These are phyloP conservation scores for Cetoscarus ocellatus DNA, from an alignment of 2,797 vertebrate species.

Conservation along the genomic window DNA sequence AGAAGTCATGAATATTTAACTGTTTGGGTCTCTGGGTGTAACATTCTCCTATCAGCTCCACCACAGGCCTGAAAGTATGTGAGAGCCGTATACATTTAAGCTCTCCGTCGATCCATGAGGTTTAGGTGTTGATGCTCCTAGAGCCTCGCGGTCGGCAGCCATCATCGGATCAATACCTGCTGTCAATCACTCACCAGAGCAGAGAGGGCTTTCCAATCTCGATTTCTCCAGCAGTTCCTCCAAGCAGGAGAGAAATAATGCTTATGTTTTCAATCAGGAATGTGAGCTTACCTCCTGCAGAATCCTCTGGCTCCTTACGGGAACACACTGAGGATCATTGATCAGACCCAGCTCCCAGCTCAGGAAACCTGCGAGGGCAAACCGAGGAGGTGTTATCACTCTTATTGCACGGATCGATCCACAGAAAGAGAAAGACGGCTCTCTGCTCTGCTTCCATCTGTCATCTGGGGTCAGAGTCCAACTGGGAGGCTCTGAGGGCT, in stretches of 20 bases:
- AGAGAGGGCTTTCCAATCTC: background rate
- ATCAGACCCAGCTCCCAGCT: slow-evolving; percentile 20
- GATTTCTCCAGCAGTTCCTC: background rate
- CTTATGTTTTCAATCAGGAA: slow-evolving; percentile 3
- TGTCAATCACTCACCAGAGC: slow-evolving; percentile 26
- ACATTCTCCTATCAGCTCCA: background rate
- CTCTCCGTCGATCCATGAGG: slow-evolving; percentile 2
- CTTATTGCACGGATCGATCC: slow-evolving; percentile 62
- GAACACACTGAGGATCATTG: slow-evolving; percentile 19
- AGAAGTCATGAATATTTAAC: background rate
- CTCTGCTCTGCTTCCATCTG: slow-evolving; percentile 32
- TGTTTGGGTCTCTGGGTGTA: background rate
- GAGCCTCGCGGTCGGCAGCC: slow-evolving; percentile 4
- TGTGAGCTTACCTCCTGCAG: background rate
- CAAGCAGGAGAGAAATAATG: background rate
- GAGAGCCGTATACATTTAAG: slow-evolving; percentile 9
- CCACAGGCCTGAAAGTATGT: slow-evolving; percentile 3
- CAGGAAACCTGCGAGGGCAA: slow-evolving; percentile 19
- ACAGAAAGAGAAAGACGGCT: slow-evolving; percentile 35
- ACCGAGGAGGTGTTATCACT: slow-evolving; percentile 37
- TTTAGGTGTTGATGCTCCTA: slow-evolving; percentile 21
- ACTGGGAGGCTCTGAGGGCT: slow-evolving; percentile 6
- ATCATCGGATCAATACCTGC: slow-evolving; percentile 33
- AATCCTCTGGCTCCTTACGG: background rate
- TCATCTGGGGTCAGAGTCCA: slow-evolving; percentile 37